Percentiles rank a stretch among this genome's conserved stretches.
Conservation (phyloP, 1,140 invertebrate species). For the Caenorhabditis inopinata region DNA sequence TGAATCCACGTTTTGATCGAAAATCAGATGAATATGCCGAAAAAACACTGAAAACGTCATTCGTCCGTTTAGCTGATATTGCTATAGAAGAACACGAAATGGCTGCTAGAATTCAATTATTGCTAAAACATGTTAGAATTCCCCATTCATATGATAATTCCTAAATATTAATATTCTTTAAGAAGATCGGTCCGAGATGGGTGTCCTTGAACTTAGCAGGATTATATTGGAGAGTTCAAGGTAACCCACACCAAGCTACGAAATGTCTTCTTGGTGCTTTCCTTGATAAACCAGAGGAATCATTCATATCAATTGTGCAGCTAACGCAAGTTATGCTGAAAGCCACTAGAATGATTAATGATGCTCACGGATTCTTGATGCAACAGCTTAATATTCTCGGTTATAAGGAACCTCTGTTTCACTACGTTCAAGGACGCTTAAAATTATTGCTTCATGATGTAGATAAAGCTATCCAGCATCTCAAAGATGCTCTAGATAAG, state of each 20-base stretch:
- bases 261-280: constrained; percentile 73
- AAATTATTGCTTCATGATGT: constrained; percentile 19
- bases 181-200: constrained; percentile 72
- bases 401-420: background rate
- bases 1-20: constrained; percentile 44
- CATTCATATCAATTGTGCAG: background rate
- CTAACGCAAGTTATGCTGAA: constrained; percentile 11
- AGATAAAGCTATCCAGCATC: constrained; percentile 20
- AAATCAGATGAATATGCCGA: constrained; percentile 67
- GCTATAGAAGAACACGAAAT: constrained; percentile 73
- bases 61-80: constrained; percentile 71
- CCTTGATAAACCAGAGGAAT: background rate
- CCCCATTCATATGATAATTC: background rate
- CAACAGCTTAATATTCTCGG: background rate
- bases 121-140: constrained; percentile 72
- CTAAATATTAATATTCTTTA: background rate
- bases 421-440: constrained; percentile 30
- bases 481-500: constrained; percentile 42
- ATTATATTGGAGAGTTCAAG: constrained; percentile 74
- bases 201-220: constrained; percentile 72
- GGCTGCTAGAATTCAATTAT: constrained; percentile 76
- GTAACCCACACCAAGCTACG: constrained; percentile 72
- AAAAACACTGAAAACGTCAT: constrained; percentile 67
- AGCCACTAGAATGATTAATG: background rate
- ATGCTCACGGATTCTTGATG: background rate